These are phyloP conservation scores for Callimorpha dominula DNA, from an alignment of 2,888 invertebrate species.

Conservation along the genomic window DNA sequence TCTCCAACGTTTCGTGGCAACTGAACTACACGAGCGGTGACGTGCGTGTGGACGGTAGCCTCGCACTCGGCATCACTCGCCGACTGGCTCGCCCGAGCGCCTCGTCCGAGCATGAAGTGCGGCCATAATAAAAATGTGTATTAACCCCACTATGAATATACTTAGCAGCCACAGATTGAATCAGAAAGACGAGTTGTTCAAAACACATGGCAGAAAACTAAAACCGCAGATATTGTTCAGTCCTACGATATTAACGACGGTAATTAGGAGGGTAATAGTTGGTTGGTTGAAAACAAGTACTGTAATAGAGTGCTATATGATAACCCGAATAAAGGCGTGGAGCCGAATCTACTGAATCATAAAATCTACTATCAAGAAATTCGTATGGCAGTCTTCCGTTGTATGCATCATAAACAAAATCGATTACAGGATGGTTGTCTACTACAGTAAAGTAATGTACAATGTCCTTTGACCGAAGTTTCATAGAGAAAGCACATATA, in stretches of 20 bases:
- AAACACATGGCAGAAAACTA: too few species aligned
- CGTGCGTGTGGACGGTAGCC: too few species aligned
- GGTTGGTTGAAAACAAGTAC: not conserved
- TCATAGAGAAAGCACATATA: conserved; percentile 26
- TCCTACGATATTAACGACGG: conserved; percentile 5
- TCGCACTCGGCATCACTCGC: too few species aligned
- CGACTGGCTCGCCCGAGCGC: too few species aligned
- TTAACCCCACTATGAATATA: too few species aligned
- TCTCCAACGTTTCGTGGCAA: too few species aligned
- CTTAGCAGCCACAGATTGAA: too few species aligned
- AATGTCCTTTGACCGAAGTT: conserved; percentile 18
- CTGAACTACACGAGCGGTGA: too few species aligned
- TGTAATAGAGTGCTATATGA: not conserved
- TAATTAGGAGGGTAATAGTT: not conserved
- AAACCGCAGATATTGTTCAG: too few species aligned
- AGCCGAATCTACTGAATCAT: not conserved
- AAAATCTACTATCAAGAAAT: conserved; percentile 7
- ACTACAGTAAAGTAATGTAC: conserved; percentile 31
- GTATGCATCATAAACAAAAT: conserved; percentile 25
- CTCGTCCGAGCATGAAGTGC: too few species aligned
- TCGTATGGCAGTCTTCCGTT: not conserved
- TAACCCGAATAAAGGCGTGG: not conserved
- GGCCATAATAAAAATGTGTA: too few species aligned
- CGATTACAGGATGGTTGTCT: conserved; percentile 22
- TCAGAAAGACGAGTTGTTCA: too few species aligned